phyloP scores from a whole-genome alignment of 2,888 invertebrate species.

The Thysanoteuthis rhombus region DNA sequence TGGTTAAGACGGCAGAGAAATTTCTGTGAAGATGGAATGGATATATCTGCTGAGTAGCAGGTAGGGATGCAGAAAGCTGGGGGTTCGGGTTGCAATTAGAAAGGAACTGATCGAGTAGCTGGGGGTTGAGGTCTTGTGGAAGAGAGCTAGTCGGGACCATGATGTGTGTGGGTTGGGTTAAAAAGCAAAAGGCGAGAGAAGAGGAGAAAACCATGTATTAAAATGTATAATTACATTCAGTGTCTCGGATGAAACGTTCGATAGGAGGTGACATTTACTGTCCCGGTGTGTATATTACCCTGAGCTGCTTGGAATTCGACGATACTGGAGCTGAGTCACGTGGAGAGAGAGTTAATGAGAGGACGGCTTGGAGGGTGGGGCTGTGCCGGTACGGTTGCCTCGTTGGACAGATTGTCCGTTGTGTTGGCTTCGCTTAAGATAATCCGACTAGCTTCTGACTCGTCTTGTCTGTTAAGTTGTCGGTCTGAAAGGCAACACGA shows the following conservation, averaged over 20 bases:
- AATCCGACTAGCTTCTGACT: background rate
- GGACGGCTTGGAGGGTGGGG: background rate
- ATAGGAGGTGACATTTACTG: slow-evolving; percentile 12
- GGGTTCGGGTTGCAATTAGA: background rate
- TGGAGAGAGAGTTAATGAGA: background rate
- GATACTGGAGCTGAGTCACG: background rate
- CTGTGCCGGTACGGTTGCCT: background rate
- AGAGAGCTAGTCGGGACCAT: background rate
- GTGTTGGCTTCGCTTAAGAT: background rate
- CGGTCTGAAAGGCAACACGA: background rate
- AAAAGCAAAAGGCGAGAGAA: background rate
- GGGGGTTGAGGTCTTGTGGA: background rate
- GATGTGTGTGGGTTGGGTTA: background rate
- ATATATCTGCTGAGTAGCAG: too few species aligned
- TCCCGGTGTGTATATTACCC: slow-evolving; percentile 12
- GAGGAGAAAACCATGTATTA: background rate
- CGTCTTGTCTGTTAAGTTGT: background rate
- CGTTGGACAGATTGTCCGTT: background rate
- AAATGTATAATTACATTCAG: slow-evolving; percentile 12
- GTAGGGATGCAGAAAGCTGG: background rate
- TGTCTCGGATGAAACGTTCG: slow-evolving; percentile 12
- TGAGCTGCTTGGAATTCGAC: background rate
- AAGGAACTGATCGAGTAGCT: background rate
- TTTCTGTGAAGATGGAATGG: too few species aligned
- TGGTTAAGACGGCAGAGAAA: too few species aligned